phyloP scores from a whole-genome alignment of 1,140 invertebrate species.

The Penaeus chinensis region DNA sequence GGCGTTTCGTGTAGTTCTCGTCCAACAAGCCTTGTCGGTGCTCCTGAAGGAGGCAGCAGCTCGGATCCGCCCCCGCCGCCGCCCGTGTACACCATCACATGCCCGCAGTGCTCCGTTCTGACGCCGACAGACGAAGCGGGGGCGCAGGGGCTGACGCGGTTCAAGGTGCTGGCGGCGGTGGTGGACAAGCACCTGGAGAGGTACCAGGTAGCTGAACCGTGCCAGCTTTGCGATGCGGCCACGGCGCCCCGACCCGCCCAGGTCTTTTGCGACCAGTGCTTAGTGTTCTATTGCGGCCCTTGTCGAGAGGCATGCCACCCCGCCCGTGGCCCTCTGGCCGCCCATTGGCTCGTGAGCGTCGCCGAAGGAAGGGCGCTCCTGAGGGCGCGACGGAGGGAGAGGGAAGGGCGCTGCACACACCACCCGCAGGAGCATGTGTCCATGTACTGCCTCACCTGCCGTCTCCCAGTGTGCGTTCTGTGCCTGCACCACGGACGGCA shows the following conservation, averaged over 20 bases:
- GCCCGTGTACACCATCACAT: slow-evolving; percentile 58
- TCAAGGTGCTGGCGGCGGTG: slow-evolving; percentile 58
- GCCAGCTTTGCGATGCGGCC: slow-evolving; percentile 59
- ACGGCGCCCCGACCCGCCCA: slow-evolving; percentile 53
- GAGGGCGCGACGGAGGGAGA: slow-evolving; percentile 49
- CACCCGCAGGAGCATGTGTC: slow-evolving; percentile 62
- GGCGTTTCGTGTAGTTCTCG: slow-evolving; percentile 63
- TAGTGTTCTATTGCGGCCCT: slow-evolving; percentile 61
- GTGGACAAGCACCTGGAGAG: slow-evolving; percentile 63
- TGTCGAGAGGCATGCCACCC: slow-evolving; percentile 58
- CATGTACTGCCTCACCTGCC: slow-evolving; percentile 61
- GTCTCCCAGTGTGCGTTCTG: slow-evolving; percentile 58
- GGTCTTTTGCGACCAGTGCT: slow-evolving; percentile 63
- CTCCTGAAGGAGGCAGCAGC: slow-evolving; percentile 40
- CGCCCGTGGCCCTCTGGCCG: slow-evolving; percentile 57
- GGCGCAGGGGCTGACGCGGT: slow-evolving; percentile 52
- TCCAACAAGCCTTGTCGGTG: slow-evolving; percentile 59
- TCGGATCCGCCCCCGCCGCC: slow-evolving; percentile 47
- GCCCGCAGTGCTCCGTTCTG: slow-evolving; percentile 52
- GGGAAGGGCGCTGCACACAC: slow-evolving; percentile 52
- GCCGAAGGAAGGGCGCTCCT: slow-evolving; percentile 40
- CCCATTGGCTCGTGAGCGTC: slow-evolving; percentile 42
- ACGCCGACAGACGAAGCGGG: slow-evolving; percentile 56
- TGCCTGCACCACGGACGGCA: slow-evolving; percentile 54
- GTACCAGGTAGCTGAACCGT: slow-evolving; percentile 58